Conservation (phyloP, 2,797 vertebrate species). For the Hylomyscus alleni region DNA sequence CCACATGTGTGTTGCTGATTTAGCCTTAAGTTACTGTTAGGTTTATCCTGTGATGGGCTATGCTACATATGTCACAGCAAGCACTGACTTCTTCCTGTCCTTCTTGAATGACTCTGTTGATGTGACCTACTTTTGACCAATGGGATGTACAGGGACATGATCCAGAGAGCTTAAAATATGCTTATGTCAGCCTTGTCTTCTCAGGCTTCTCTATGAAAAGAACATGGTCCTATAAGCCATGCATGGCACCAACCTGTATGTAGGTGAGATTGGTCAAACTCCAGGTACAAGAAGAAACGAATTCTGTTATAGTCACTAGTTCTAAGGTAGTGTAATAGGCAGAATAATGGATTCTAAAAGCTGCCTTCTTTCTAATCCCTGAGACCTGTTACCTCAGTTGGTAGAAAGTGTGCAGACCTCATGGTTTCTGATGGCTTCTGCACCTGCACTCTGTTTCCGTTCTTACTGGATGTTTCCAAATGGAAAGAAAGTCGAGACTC, state of each 20-base stretch:
- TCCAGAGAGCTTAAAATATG: neutral
- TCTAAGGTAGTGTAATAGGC: neutral
- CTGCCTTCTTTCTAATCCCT: neutral
- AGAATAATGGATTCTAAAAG: neutral
- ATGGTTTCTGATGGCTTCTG: neutral
- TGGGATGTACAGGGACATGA: neutral
- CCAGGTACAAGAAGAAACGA: conserved; percentile 9
- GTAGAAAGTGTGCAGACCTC: neutral
- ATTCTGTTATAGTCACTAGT: neutral
- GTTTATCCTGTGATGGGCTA: no score
- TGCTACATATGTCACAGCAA: no score
- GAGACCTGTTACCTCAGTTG: neutral
- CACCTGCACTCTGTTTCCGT: conserved; percentile 77
- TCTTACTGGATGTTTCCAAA: conserved; percentile 89
- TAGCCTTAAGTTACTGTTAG: no score
- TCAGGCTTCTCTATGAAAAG: neutral
- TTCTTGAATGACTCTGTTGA: no score
- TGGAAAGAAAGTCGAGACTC: conserved; percentile 90
- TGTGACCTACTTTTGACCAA: neutral
- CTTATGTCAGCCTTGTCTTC: neutral
- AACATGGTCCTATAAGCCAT: neutral
- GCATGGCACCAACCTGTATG: neutral
- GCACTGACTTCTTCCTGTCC: no score
- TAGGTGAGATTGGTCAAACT: neutral
- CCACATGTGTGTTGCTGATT: no score